Conservation (phyloP, 2,113 vertebrate species). For the Galemys pyrenaicus region DNA sequence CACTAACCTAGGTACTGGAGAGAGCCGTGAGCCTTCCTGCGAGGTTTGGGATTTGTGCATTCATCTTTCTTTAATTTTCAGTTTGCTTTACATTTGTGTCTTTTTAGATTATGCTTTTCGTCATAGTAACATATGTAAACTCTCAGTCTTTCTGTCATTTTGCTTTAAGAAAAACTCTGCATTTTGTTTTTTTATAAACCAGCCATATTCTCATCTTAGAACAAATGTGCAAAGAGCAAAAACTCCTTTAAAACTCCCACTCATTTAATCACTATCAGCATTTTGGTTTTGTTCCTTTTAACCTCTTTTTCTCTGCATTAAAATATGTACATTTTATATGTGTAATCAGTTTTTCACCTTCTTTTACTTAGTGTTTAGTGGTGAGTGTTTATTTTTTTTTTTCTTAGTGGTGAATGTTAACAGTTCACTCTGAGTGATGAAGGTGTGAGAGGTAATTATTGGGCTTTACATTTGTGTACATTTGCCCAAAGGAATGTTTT, state of each 20-base stretch:
- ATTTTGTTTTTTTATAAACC: background rate
- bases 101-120: background rate
- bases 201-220: background rate
- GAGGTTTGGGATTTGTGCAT: background rate
- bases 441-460: background rate
- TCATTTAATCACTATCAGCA: background rate
- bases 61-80: slow-evolving; percentile 1
- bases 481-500: background rate
- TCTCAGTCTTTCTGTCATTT: background rate
- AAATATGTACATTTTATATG: background rate
- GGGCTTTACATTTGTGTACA: too few relatives aligned
- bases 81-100: background rate
- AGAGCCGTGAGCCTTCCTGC: background rate
- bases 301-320: background rate
- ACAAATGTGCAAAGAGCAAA: background rate
- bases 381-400: slow-evolving; percentile 42
- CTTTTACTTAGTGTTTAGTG: background rate
- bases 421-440: background rate
- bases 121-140: background rate
- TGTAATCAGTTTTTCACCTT: background rate
- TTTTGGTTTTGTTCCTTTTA: background rate
- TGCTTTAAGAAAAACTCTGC: background rate
- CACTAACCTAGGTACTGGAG: accelerated
- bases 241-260: background rate
- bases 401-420: background rate